phyloP scores from a whole-genome alignment of 2,888 invertebrate genomes.

The Xylophagus ater region DNA sequence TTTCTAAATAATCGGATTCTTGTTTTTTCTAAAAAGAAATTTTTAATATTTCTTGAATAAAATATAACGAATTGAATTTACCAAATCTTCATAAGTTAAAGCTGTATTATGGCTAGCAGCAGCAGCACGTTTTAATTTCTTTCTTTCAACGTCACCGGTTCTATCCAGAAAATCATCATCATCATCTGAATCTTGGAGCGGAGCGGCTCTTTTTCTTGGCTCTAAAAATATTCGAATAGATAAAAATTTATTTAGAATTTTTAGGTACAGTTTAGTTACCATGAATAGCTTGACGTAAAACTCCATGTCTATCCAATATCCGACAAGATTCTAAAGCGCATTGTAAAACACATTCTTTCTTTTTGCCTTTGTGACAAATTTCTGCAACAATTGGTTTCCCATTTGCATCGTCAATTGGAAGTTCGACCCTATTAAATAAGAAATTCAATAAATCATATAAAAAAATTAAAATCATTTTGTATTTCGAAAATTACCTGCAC shows the following conservation, averaged over 20 bases:
- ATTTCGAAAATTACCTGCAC: conserved; percentile 63
- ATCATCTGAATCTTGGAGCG: conserved; percentile 79
- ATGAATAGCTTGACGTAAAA: conserved; percentile 76
- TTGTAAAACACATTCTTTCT: conserved; percentile 85
- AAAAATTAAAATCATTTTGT: conserved; percentile 1
- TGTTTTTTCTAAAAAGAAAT: conserved; percentile 24
- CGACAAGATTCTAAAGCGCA: conserved; percentile 93
- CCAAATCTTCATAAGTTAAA: conserved; percentile 55
- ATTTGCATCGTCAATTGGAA: conserved; percentile 69
- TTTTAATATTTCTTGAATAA: conserved; percentile 9
- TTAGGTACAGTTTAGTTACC: conserved; percentile 42
- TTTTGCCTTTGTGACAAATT: conserved; percentile 78
- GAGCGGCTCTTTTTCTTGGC: conserved; percentile 64
- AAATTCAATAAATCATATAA: conserved; percentile 2
- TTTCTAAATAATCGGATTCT: conserved; percentile 40
- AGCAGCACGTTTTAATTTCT: conserved; percentile 56
- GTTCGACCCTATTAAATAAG: conserved; percentile 47
- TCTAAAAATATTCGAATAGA: conserved; percentile 48
- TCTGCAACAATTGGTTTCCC: conserved; percentile 75
- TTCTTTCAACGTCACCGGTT: conserved; percentile 84
- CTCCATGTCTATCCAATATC: conserved; percentile 75
- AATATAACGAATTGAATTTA: too few species aligned
- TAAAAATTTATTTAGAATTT: conserved; percentile 1
- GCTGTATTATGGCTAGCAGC: conserved; percentile 28
- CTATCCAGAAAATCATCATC: conserved; percentile 93